These are phyloP conservation scores for Torymus texanus DNA, from an alignment of 2,888 invertebrate genomes.

Conservation along the genomic window DNA sequence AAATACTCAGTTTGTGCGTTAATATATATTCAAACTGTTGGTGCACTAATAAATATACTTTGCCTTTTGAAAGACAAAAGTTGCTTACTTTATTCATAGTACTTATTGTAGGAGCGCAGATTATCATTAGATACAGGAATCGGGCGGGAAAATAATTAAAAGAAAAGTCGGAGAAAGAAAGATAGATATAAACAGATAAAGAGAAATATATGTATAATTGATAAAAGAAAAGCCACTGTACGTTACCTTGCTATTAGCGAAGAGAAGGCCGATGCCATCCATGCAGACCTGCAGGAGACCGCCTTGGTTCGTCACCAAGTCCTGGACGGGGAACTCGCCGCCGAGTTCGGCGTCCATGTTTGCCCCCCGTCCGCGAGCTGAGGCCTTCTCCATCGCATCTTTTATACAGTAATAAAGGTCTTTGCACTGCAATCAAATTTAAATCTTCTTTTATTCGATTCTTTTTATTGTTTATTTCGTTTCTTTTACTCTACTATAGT, in stretches of 20 bases:
- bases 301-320: slow-evolving; percentile 97
- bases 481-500: not conserved
- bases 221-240: not conserved
- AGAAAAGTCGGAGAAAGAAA: slow-evolving; percentile 16
- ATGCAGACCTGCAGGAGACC: slow-evolving; percentile 99
- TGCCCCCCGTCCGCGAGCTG: slow-evolving; percentile 84
- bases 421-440: slow-evolving; percentile 85
- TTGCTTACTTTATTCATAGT: too few relatives aligned
- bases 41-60: too few relatives aligned
- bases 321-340: slow-evolving; percentile 99
- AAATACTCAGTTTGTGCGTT: too few relatives aligned
- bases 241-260: slow-evolving; percentile 98
- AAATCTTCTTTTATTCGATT: not conserved
- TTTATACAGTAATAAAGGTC: slow-evolving; percentile 99
- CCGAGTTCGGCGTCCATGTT: slow-evolving; percentile 87
- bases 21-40: too few relatives aligned
- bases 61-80: too few relatives aligned
- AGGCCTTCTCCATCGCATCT: slow-evolving; percentile 95
- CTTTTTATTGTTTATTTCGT: not conserved
- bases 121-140: not conserved
- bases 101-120: not conserved
- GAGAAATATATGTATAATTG: slow-evolving; percentile 23
- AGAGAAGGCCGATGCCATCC: slow-evolving; percentile 98
- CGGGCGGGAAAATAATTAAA: not conserved
- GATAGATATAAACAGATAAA: slow-evolving; percentile 30